phyloP scores from a whole-genome alignment of 2,888 invertebrate species.

The Perithous albicinctus region DNA sequence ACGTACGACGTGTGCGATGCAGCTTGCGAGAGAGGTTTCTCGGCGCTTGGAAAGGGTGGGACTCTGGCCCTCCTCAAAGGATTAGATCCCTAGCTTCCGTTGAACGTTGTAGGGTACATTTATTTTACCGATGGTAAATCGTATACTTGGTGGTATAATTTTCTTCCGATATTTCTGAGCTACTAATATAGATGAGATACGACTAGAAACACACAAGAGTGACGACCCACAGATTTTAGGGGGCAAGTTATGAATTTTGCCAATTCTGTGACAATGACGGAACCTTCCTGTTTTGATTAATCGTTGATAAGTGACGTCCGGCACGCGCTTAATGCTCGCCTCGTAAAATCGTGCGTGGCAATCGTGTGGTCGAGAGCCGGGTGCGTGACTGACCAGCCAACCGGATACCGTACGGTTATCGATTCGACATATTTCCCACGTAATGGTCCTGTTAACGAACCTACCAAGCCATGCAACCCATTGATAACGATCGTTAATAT shows the following conservation, averaged over 20 bases:
- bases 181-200: neutral
- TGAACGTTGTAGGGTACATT: neutral
- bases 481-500: constrained; percentile 67
- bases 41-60: neutral
- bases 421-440: constrained; percentile 77
- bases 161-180: neutral
- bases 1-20: constrained; percentile 25
- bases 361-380: constrained; percentile 4
- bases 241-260: constrained; percentile 44
- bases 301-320: constrained; percentile 74
- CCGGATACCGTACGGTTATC: constrained; percentile 71
- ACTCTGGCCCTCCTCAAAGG: neutral
- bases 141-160: neutral
- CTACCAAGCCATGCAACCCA: constrained; percentile 57
- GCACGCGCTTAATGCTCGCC: constrained; percentile 72
- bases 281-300: constrained; percentile 70
- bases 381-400: constrained; percentile 55
- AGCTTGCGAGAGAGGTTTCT: constrained; percentile 1
- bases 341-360: constrained; percentile 74
- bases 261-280: constrained; percentile 69
- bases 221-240: constrained; percentile 16
- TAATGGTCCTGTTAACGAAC: constrained; percentile 74
- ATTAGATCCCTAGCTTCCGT: constrained; percentile 16
- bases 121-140: neutral
- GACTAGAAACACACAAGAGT: neutral